Evolutionary conservation across 2,888 invertebrate species (phyloP).

Genomic region (Thelaira solivaga): DNA sequence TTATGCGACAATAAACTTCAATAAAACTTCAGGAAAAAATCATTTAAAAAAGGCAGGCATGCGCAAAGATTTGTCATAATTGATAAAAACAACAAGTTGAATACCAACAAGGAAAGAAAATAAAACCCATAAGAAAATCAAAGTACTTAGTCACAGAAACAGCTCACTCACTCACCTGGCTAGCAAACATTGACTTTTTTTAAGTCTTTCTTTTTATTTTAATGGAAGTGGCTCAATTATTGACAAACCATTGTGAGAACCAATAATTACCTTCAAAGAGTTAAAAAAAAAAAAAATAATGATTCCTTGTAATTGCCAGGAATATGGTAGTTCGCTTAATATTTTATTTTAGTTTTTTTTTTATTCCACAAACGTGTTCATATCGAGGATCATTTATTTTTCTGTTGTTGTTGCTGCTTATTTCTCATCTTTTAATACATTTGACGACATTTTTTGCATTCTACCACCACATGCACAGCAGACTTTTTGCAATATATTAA

Average conservation of each 20-base stretch:
- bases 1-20: conserved; percentile 54
- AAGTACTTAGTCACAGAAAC: not conserved
- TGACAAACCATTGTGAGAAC: conserved; percentile 63
- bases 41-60: conserved; percentile 69
- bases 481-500: too few relatives aligned
- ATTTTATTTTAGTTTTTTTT: not conserved
- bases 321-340: not conserved
- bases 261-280: conserved; percentile 52
- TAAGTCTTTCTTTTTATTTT: too few relatives aligned
- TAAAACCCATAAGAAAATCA: not conserved
- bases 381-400: conserved; percentile 48
- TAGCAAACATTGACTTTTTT: conserved; percentile 42
- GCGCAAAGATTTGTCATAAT: conserved; percentile 77
- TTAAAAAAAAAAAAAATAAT: conserved; percentile 27
- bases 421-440: conserved; percentile 53
- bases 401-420: not conserved
- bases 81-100: conserved; percentile 68
- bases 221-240: conserved; percentile 60
- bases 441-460: conserved; percentile 74
- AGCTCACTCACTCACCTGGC: too few relatives aligned
- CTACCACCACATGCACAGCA: conserved; percentile 69
- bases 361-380: conserved; percentile 14
- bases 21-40: conserved; percentile 49
- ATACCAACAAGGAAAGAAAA: conserved; percentile 1
- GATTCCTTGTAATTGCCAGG: conserved; percentile 14